phyloP scores from a whole-genome alignment of 2,888 invertebrate genomes.

The Agriopis marginaria region DNA sequence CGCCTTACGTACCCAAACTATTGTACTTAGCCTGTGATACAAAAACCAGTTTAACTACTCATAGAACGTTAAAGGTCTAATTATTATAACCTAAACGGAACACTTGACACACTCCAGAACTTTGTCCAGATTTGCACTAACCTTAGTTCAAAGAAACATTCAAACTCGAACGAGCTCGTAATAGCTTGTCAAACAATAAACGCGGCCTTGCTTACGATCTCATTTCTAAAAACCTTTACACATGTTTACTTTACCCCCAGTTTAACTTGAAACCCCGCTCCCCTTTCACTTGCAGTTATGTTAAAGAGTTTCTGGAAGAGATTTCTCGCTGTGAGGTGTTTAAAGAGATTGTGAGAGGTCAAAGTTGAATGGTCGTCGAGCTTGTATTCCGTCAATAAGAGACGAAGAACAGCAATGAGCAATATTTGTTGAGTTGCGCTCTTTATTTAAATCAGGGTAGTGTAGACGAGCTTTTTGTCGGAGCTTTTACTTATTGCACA shows the following conservation, averaged over 20 bases:
- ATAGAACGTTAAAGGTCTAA: too few relatives aligned
- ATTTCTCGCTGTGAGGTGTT: conserved; percentile 42
- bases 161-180: conserved; percentile 55
- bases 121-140: conserved; percentile 32
- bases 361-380: conserved; percentile 49
- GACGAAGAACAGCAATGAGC: conserved; percentile 67
- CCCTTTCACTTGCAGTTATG: conserved; percentile 47
- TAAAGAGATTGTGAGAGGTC: conserved; percentile 54
- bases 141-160: conserved; percentile 57
- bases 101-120: not conserved
- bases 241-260: conserved; percentile 61
- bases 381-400: conserved; percentile 70
- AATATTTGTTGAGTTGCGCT: conserved; percentile 72
- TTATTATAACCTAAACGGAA: not conserved
- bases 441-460: conserved; percentile 68
- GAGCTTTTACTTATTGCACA: not conserved
- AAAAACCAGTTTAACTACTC: too few relatives aligned
- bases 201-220: conserved; percentile 62
- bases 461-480: conserved; percentile 55
- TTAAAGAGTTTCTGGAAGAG: conserved; percentile 20
- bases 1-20: too few relatives aligned
- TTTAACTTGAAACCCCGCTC: conserved; percentile 48
- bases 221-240: conserved; percentile 74
- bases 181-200: conserved; percentile 71
- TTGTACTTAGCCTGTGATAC: too few relatives aligned